These are phyloP conservation scores for Potamilus streckersoni DNA, from an alignment of 1,140 invertebrate species.

Conservation along the genomic window DNA sequence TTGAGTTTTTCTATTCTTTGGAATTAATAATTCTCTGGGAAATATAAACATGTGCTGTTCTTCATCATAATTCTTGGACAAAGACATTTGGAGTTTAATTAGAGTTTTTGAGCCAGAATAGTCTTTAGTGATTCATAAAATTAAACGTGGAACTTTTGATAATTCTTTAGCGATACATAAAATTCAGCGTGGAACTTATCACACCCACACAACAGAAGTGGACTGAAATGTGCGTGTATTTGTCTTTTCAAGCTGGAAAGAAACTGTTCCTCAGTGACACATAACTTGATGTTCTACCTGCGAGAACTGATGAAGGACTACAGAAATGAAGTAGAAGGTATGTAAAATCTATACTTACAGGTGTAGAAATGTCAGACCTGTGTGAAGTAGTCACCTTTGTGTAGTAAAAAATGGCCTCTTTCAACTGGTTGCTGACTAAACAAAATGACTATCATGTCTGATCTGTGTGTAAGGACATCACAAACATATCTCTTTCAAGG, in stretches of 20 bases:
- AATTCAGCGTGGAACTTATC: too few relatives aligned
- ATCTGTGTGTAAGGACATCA: not conserved
- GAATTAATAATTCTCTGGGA: too few relatives aligned
- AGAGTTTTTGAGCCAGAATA: too few relatives aligned
- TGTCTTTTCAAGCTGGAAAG: slow-evolving; percentile 63
- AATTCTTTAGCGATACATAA: too few relatives aligned
- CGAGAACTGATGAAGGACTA: slow-evolving; percentile 73
- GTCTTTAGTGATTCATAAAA: too few relatives aligned
- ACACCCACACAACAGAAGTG: too few relatives aligned
- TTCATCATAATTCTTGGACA: too few relatives aligned
- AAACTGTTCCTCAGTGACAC: slow-evolving; percentile 54
- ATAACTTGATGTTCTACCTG: slow-evolving; percentile 66
- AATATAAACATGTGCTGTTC: too few relatives aligned
- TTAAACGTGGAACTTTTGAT: too few relatives aligned
- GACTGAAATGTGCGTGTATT: not conserved
- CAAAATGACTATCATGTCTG: not conserved
- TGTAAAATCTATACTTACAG: not conserved
- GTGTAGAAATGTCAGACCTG: not conserved
- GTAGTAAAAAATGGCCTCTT: not conserved
- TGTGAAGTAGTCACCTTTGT: not conserved
- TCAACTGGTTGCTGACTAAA: not conserved
- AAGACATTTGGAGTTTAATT: too few relatives aligned
- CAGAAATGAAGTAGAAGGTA: slow-evolving; percentile 71
- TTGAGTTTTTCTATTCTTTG: too few relatives aligned
- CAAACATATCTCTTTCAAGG: not conserved